Evolutionary conservation across 2,113 vertebrate genomes (phyloP), one percentile per base, ranked within the genome.

Genomic region (Argyrosomus japonicus): DNA sequence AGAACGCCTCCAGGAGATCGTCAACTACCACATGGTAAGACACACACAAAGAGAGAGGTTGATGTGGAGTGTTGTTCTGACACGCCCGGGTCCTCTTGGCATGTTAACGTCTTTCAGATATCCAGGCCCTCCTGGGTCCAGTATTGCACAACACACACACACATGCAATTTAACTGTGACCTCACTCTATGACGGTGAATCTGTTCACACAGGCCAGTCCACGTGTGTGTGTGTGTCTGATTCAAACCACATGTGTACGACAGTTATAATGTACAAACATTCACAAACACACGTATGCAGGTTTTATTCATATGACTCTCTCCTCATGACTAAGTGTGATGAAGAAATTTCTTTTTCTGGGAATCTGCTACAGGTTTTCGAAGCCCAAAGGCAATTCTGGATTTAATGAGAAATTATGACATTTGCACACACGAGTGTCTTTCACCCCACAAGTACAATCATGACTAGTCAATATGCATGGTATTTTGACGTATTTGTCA

Each of bases 1-100:
- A 14, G 97, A 98, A 83, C 97, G 96, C 61, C 96, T 99, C 58
- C 97, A 99, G 90, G 98, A 99, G 94, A 98, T 99, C 88, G 97
- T 98, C 88, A 98, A 97, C 94, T 99, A 98, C 86, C 97, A 99
- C 89, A 98, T 95, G 90, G 98, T 99, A 94, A 96, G 96, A 84
- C 50, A 67, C 78, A 53, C 72, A 68, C 27, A 64, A 64, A 57
- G 73, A 51, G 0, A 75, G 68, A 83, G 60, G 87, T 79, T 7
- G 51, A 72, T 51, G 53, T 71, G 32, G 47, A 79, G 43, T 54
- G 60, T 18, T 54, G 51, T 67, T 87, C n/a, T 3, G 63, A 79
- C 82, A 86, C 73, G 17, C 76, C 70, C 60, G 56, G 58, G 56
- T 87, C 72, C 60, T 88, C 19, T 71, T 82, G 77, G 78, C 82